Percentiles rank a stretch among this genome's conserved stretches.
These are phyloP conservation scores for Zophobas atratus DNA, from an alignment of 1,140 invertebrate species.

Conservation along the genomic window DNA sequence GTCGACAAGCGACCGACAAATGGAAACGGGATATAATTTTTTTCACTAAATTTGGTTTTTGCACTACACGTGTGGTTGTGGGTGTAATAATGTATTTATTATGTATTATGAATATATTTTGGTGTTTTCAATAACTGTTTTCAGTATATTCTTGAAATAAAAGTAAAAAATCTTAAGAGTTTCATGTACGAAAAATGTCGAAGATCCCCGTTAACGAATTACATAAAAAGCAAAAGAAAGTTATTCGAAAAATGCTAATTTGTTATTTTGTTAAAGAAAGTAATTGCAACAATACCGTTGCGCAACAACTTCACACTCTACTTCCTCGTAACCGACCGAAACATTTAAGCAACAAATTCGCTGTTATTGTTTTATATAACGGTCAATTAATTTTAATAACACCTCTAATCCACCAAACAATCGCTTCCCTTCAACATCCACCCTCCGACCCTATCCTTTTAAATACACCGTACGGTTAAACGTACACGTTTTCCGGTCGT, in stretches of 20 bases:
- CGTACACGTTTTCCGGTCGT: slow-evolving; percentile 9
- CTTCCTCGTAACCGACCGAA: slow-evolving; percentile 18
- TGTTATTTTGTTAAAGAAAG: slow-evolving; percentile 26
- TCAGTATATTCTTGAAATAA: background rate
- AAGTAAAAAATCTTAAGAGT: background rate
- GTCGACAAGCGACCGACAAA: too few species aligned
- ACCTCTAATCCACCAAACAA: too few species aligned
- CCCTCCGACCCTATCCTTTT: too few species aligned
- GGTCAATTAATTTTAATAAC: slow-evolving; percentile 14
- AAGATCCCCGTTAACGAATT: background rate
- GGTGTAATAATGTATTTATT: too few species aligned
- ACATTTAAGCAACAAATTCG: slow-evolving; percentile 29
- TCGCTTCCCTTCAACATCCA: too few species aligned
- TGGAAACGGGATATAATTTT: too few species aligned
- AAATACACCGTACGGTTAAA: too few species aligned
- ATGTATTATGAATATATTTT: too few species aligned
- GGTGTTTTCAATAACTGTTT: too few species aligned
- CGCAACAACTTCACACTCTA: slow-evolving; percentile 45
- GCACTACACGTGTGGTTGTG: too few species aligned
- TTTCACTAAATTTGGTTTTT: too few species aligned
- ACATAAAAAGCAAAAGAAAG: slow-evolving; percentile 19
- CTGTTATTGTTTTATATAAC: slow-evolving; percentile 34
- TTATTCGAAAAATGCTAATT: slow-evolving; percentile 33
- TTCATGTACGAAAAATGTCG: background rate
- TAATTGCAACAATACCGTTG: slow-evolving; percentile 31